Conservation (phyloP, 2,113 vertebrate genomes). For the Corythornis vintsioides region DNA sequence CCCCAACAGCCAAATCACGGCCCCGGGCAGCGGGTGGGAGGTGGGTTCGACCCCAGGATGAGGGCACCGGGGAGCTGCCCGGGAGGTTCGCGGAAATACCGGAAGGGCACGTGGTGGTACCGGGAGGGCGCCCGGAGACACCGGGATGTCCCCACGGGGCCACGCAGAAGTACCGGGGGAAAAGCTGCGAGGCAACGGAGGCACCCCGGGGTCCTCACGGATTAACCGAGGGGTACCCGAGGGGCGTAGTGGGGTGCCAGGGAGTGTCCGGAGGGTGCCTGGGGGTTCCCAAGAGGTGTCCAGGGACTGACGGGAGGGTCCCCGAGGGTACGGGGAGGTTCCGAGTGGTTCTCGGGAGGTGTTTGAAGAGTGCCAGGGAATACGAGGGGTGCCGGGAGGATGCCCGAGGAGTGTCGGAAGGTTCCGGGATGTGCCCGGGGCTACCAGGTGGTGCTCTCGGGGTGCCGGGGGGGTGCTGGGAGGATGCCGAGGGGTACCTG, state of each 20-base stretch:
- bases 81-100: too few relatives aligned
- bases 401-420: neutral
- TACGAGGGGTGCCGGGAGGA: neutral
- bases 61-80: neutral
- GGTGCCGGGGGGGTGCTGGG: neutral
- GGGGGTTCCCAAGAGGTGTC: neutral
- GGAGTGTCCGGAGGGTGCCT: neutral
- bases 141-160: neutral
- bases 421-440: neutral
- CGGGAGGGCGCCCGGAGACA: neutral
- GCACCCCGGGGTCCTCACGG: too few relatives aligned
- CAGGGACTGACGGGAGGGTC: neutral
- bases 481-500: neutral
- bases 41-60: neutral
- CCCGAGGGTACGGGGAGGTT: too few relatives aligned
- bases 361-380: too few relatives aligned
- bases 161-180: too few relatives aligned
- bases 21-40: too few relatives aligned
- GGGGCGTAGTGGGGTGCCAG: neutral
- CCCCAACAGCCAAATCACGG: neutral
- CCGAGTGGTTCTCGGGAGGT: neutral
- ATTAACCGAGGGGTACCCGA: neutral
- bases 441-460: neutral
- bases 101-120: too few relatives aligned
- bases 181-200: neutral